These are phyloP conservation scores for Phoxinus phoxinus DNA, from an alignment of 2,113 vertebrate species.

Conservation along the genomic window DNA sequence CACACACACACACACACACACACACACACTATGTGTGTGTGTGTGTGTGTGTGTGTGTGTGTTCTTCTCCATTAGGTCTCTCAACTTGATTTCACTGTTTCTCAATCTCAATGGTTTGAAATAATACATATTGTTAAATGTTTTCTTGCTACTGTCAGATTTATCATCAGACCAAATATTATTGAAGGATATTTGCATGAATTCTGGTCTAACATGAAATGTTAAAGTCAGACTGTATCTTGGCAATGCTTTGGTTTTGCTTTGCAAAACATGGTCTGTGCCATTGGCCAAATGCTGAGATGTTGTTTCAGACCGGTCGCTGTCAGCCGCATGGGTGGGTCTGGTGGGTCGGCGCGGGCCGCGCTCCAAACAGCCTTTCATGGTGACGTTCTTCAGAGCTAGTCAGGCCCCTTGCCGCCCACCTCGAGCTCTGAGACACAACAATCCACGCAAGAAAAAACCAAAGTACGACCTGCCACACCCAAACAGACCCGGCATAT, in stretches of 20 bases:
- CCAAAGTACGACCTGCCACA: slow-evolving; percentile 84
- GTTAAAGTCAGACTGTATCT: not conserved
- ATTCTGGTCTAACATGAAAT: not conserved
- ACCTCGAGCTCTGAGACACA: slow-evolving; percentile 76
- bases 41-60: no score
- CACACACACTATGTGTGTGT: no score
- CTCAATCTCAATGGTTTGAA: no score
- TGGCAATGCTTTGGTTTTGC: no score
- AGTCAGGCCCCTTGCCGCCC: slow-evolving; percentile 78
- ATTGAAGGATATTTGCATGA: not conserved
- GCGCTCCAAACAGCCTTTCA: slow-evolving; percentile 91
- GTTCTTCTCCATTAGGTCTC: not conserved
- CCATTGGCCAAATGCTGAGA: not conserved
- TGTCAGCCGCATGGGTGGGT: slow-evolving; percentile 85
- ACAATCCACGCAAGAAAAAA: slow-evolving; percentile 82
- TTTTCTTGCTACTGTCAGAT: not conserved
- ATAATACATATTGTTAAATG: not conserved
- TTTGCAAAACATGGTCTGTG: not conserved
- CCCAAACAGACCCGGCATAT: slow-evolving; percentile 79
- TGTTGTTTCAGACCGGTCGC: slow-evolving; percentile 79
- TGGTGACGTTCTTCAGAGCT: slow-evolving; percentile 94
- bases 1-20: no score
- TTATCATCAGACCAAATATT: not conserved
- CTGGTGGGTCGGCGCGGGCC: slow-evolving; percentile 85
- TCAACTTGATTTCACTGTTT: not conserved